Evolutionary conservation across 2,888 invertebrate species (phyloP).

Genomic region (Anorthoa munda): DNA sequence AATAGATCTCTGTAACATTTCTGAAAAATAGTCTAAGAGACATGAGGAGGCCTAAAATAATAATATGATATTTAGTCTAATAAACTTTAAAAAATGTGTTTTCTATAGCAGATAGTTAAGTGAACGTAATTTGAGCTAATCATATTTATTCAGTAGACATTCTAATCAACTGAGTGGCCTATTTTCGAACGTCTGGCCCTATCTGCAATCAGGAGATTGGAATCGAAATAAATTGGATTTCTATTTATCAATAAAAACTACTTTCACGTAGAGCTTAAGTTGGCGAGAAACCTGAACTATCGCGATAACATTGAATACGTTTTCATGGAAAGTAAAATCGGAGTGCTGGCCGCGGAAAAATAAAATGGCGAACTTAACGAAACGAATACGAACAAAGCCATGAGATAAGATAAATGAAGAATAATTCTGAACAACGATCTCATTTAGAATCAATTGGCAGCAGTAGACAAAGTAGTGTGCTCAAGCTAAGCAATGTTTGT

Average conservation of each 20-base stretch:
- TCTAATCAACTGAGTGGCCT: slow-evolving; percentile 25
- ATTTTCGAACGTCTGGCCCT: slow-evolving; percentile 16
- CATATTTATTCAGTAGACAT: slow-evolving; percentile 18
- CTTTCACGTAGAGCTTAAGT: slow-evolving; percentile 21
- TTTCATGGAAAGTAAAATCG: slow-evolving; percentile 23
- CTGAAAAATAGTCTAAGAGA: background rate
- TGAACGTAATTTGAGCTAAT: slow-evolving; percentile 15
- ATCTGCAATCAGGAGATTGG: slow-evolving; percentile 25
- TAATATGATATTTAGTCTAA: background rate
- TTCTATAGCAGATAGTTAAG: background rate
- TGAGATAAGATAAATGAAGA: background rate
- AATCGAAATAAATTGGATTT: slow-evolving; percentile 55
- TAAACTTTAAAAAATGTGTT: background rate
- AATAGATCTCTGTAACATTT: background rate
- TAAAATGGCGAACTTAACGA: background rate
- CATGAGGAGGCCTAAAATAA: background rate
- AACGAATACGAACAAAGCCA: background rate
- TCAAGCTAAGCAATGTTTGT: slow-evolving; percentile 7
- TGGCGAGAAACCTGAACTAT: slow-evolving; percentile 11
- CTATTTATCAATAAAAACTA: slow-evolving; percentile 47
- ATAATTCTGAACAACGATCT: background rate
- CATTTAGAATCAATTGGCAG: slow-evolving; percentile 11
- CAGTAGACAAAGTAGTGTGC: background rate
- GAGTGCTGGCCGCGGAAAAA: background rate
- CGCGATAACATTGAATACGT: slow-evolving; percentile 32